Evolutionary conservation across 2,113 vertebrate species (phyloP), one percentile per base, ranked within the genome.

Genomic region (Paratilapia polleni): DNA sequence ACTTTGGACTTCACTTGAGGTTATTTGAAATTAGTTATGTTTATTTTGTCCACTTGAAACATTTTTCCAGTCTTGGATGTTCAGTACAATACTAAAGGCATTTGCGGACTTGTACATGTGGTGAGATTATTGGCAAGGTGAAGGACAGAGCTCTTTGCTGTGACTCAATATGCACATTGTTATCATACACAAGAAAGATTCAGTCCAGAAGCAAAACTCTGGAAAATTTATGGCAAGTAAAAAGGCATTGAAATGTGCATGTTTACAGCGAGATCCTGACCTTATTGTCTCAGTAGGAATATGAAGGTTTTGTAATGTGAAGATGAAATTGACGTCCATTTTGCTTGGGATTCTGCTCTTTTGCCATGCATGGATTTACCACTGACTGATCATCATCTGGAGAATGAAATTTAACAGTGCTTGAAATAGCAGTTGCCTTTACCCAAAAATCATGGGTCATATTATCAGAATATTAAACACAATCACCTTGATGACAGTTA

Each of bases 371-470:
- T 63, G 38, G 28, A 88, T 82, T 47, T 64, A 38, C 36, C 38
- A 68, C 76, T 73, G 66, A 86, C 77, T 59, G 56, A 84, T 59
- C 49, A 13, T 93, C 76, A 85, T 41, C 34, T 56, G 24, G 78
- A 88, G 60, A 62, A 73, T 78, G 36, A 85, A 77, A 49, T 59
- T 31, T 47, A 82, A 82, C 56, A 52, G 14, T 83, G 86, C 79
- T 91, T 84, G 78, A 89, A 86, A 80, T 43, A 87, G 79, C 89
- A 81, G 80, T 89, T 87, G 84, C 87, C 89, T 89, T 93, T 63
- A 74, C 64, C 58, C 49, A 68, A 73, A 85, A 52, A 49, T 8
- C 19, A 34, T 36, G 76, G 77, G 82, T 78, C 80, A 80, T 24
- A 64, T 83, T 77, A 81, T 81, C 43, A 79, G 22, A 85, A 68